Conservation (phyloP, 2,113 vertebrate species). For the Odontophorus gujanensis region DNA sequence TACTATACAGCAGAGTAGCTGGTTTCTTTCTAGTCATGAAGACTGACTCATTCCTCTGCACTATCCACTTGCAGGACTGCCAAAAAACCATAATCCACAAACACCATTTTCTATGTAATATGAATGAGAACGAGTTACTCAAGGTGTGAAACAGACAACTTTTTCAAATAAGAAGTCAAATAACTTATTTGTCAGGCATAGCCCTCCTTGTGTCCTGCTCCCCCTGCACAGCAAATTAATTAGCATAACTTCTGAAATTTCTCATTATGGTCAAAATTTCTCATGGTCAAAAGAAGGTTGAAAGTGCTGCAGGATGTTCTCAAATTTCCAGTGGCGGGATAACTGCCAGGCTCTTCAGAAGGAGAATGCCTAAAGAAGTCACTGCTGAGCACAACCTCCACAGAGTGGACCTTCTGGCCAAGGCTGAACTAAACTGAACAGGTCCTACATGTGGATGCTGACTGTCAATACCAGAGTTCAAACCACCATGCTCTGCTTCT, state of each 20-base stretch:
- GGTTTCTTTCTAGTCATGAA: background rate
- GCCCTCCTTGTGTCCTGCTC: background rate
- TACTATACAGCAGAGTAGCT: background rate
- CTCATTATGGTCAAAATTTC: background rate
- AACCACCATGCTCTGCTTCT: background rate
- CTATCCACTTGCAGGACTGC: background rate
- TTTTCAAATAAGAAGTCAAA: background rate
- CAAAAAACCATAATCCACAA: background rate
- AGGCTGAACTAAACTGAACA: background rate
- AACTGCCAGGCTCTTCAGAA: background rate
- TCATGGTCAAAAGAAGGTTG: background rate
- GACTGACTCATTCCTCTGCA: background rate
- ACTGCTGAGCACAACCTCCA: background rate
- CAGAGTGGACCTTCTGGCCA: background rate
- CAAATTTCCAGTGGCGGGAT: background rate
- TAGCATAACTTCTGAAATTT: background rate
- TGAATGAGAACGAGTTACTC: background rate
- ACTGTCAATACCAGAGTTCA: background rate
- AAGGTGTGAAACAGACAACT: background rate
- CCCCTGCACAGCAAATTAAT: background rate
- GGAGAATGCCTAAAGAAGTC: background rate
- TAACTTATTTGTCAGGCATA: background rate
- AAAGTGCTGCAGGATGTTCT: background rate
- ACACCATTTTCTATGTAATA: background rate
- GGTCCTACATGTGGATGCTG: background rate